These are phyloP conservation scores for Scelioninae gen. 2 DNA, from an alignment of 2,888 invertebrate species.

Conservation along the genomic window DNA sequence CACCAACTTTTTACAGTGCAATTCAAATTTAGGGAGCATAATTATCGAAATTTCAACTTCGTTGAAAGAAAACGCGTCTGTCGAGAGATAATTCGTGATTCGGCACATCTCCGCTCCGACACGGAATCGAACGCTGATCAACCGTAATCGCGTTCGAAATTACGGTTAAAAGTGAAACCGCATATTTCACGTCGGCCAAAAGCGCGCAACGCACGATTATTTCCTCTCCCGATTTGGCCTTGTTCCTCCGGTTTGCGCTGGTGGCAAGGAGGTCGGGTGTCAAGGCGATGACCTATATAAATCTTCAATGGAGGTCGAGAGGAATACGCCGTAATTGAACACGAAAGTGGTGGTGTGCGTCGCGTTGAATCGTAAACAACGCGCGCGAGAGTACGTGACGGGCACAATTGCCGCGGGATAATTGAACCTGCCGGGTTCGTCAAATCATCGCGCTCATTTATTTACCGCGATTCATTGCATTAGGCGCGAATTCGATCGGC, in stretches of 20 bases:
- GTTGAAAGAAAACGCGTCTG: too few relatives aligned
- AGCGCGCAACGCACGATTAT: conserved; percentile 40
- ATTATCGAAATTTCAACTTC: too few relatives aligned
- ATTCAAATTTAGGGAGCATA: too few relatives aligned
- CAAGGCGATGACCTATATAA: conserved; percentile 58
- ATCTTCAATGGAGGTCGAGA: conserved; percentile 59
- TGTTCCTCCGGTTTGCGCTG: conserved; percentile 60
- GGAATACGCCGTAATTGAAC: conserved; percentile 60
- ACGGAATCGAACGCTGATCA: too few relatives aligned
- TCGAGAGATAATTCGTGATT: too few relatives aligned
- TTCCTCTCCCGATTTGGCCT: conserved; percentile 59
- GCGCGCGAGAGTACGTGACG: conserved; percentile 23
- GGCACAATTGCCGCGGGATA: conserved; percentile 16
- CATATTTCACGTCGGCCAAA: conserved; percentile 20
- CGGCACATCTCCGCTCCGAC: too few relatives aligned
- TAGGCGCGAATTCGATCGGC: conserved; percentile 16
- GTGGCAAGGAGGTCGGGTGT: conserved; percentile 57
- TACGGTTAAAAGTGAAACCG: conserved; percentile 24
- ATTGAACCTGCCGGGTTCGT: conserved; percentile 21
- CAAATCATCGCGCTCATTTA: conserved; percentile 11
- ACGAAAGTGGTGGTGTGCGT: conserved; percentile 56
- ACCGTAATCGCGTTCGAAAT: too few relatives aligned
- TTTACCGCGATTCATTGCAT: conserved; percentile 26
- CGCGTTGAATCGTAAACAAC: conserved; percentile 50
- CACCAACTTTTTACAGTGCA: too few relatives aligned